These are phyloP conservation scores for Hartigia nigra DNA, from an alignment of 2,888 invertebrate species.

Conservation along the genomic window DNA sequence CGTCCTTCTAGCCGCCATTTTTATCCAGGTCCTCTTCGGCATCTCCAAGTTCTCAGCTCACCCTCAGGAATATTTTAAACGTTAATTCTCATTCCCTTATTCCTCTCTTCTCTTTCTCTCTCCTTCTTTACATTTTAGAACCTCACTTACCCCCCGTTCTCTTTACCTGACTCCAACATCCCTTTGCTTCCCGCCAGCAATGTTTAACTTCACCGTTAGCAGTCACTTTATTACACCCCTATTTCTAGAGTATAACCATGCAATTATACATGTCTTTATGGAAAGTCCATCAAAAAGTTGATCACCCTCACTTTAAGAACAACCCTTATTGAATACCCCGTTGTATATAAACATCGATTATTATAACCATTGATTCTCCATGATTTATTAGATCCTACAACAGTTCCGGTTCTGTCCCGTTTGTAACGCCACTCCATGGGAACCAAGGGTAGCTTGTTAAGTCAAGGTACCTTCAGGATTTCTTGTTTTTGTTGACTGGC, in stretches of 20 bases:
- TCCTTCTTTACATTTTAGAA: neutral
- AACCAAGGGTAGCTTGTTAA: neutral
- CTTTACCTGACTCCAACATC: neutral
- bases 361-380: neutral
- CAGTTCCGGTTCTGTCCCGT: neutral
- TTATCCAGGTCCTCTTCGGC: neutral
- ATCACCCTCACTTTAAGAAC: neutral
- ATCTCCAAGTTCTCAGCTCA: neutral
- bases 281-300: neutral
- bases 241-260: neutral
- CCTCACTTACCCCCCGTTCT: neutral
- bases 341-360: neutral
- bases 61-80: neutral
- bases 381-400: neutral
- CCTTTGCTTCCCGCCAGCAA: neutral
- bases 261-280: neutral
- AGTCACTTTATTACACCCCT: neutral
- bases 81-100: neutral
- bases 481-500: constrained; percentile 13
- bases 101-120: neutral
- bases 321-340: neutral
- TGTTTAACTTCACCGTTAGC: neutral
- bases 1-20: constrained; percentile 6
- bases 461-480: neutral
- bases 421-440: neutral